A percentile compares a stretch with the other conserved stretches of the same genome.
These are phyloP conservation scores for Drosophila hamatofila DNA, from an alignment of 2,888 invertebrate genomes.

Conservation along the genomic window DNA sequence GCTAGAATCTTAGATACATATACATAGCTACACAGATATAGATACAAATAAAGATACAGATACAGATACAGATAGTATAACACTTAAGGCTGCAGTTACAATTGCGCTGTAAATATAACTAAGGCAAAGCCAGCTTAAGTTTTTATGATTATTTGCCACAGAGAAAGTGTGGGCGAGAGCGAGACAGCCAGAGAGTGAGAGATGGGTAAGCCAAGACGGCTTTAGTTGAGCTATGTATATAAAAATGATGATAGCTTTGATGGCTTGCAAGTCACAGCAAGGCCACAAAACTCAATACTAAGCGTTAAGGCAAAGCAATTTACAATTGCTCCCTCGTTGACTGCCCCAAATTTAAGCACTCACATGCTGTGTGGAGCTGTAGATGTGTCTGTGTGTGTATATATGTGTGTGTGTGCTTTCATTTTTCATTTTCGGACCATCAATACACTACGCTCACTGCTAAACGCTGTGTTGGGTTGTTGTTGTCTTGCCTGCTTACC, in stretches of 20 bases:
- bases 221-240: slow-evolving; percentile 20
- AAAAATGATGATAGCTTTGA: slow-evolving; percentile 37
- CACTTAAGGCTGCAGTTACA: slow-evolving; percentile 23
- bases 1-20: slow-evolving; percentile 38
- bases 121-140: slow-evolving; percentile 44
- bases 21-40: slow-evolving; percentile 1
- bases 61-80: slow-evolving; percentile 9
- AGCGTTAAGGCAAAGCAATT: slow-evolving; percentile 26
- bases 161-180: no score
- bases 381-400: neutral
- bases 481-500: neutral
- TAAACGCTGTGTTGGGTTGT: neutral
- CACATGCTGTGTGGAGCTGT: neutral
- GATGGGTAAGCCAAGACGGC: neutral
- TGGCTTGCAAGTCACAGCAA: slow-evolving; percentile 20
- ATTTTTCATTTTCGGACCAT: slow-evolving; percentile 29
- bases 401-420: neutral
- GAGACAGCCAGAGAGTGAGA: neutral
- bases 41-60: slow-evolving; percentile 8
- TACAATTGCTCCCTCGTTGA: slow-evolving; percentile 25
- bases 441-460: slow-evolving; percentile 1
- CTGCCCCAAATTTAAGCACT: slow-evolving; percentile 6
- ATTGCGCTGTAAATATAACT: slow-evolving; percentile 30
- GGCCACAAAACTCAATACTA: slow-evolving; percentile 23
- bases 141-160: slow-evolving; percentile 21